Evolutionary conservation across 2,113 vertebrate species (phyloP).

Genomic region (Seriola rivoliana): DNA sequence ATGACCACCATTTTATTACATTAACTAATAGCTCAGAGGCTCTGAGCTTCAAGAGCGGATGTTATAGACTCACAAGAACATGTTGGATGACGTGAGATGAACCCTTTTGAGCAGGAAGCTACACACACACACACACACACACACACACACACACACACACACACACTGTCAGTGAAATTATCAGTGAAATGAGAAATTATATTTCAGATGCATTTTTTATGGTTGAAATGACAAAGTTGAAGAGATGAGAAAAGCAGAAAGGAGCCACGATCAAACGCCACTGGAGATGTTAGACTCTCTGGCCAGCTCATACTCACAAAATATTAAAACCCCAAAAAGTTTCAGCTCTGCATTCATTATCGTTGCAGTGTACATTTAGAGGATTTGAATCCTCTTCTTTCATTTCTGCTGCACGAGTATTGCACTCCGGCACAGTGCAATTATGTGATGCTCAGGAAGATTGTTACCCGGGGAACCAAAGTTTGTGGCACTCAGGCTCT

Average conservation of each 20-base stretch:
- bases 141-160: too few relatives aligned
- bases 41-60: too few relatives aligned
- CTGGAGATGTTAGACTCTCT: background rate
- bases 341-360: background rate
- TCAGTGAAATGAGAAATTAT: background rate
- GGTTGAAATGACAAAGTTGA: background rate
- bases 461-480: constrained; percentile 47
- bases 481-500: constrained; percentile 4
- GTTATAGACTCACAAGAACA: too few relatives aligned
- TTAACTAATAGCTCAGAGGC: too few relatives aligned
- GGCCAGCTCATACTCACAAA: constrained; percentile 44
- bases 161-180: background rate
- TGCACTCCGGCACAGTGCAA: constrained; percentile 36
- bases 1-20: too few relatives aligned
- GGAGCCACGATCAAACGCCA: background rate
- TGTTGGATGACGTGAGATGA: too few relatives aligned
- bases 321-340: background rate
- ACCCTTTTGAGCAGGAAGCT: too few relatives aligned
- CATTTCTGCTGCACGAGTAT: constrained; percentile 4
- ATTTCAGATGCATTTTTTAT: background rate
- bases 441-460: constrained; percentile 51
- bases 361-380: constrained; percentile 4
- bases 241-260: background rate
- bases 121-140: too few relatives aligned
- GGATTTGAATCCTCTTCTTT: constrained; percentile 17